Conservation (phyloP, 1,140 invertebrate genomes). For the Aphaenogaster ashmeadi region DNA sequence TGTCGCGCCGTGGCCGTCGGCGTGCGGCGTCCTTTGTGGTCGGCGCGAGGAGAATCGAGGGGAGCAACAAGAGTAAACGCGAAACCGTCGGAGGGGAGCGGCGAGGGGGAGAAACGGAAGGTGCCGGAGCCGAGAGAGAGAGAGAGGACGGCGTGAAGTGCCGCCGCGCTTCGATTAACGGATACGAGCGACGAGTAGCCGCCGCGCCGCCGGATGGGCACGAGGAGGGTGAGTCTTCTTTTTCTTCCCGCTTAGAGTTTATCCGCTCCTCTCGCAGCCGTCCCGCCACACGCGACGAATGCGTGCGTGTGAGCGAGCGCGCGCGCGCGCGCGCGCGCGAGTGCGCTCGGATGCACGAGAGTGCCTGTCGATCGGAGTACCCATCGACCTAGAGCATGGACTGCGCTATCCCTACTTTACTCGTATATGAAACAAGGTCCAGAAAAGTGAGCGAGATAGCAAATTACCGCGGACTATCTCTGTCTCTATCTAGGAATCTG, state of each 20-base stretch:
- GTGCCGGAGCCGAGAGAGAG: not conserved
- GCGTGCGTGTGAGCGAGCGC: not conserved
- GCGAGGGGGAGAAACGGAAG: not conserved
- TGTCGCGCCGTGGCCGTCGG: conserved; percentile 17
- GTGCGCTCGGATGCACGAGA: conserved; percentile 54
- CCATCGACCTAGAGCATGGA: too few relatives aligned
- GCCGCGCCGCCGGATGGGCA: conserved; percentile 33
- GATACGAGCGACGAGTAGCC: conserved; percentile 50
- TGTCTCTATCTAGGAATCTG: too few relatives aligned
- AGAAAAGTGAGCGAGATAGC: too few relatives aligned
- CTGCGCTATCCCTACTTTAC: too few relatives aligned
- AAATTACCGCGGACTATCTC: too few relatives aligned
- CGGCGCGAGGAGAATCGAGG: not conserved
- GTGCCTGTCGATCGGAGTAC: conserved; percentile 33
- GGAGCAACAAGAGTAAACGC: not conserved
- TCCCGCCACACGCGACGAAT: not conserved
- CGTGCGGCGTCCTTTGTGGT: conserved; percentile 51
- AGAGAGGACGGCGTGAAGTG: conserved; percentile 26
- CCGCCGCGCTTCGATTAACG: conserved; percentile 13
- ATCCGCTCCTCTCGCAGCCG: not conserved
- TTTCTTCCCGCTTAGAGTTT: conserved; percentile 5
- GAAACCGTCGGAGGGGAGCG: not conserved
- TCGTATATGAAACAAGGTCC: too few relatives aligned
- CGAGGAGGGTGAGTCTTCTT: conserved; percentile 71
- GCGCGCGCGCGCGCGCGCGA: not conserved